These are phyloP conservation scores for Platycnemis pennipes DNA, from an alignment of 2,888 invertebrate species.

Conservation along the genomic window DNA sequence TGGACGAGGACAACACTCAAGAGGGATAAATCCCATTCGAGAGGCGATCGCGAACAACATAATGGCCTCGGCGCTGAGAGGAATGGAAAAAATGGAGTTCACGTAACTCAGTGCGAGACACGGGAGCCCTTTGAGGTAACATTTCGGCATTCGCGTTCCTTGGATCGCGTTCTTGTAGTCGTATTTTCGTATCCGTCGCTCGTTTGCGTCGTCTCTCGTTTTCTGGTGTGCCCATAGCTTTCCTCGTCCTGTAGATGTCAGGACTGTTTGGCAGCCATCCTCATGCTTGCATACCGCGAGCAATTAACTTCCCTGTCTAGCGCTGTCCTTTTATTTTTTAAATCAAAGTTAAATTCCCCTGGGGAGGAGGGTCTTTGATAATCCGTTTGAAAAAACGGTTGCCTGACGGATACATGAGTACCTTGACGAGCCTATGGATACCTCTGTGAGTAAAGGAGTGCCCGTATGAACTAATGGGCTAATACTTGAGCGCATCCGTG, in stretches of 20 bases:
- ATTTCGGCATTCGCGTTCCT: not conserved
- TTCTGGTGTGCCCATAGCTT: too few relatives aligned
- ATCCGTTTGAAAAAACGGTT: too few relatives aligned
- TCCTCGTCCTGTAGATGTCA: not conserved
- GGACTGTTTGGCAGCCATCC: not conserved
- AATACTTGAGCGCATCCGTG: too few relatives aligned
- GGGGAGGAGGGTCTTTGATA: too few relatives aligned
- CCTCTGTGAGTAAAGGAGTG: too few relatives aligned
- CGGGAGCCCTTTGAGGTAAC: not conserved
- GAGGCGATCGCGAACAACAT: not conserved
- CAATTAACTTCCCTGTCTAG: not conserved
- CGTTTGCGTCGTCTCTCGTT: too few relatives aligned
- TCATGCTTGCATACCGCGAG: not conserved
- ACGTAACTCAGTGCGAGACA: not conserved
- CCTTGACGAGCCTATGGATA: too few relatives aligned
- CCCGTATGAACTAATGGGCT: too few relatives aligned
- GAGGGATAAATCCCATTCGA: not conserved
- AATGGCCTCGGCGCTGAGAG: not conserved
- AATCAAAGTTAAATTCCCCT: not conserved
- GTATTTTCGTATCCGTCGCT: not conserved
- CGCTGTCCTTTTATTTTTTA: not conserved
- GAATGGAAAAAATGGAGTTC: not conserved
- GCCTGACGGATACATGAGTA: too few relatives aligned
- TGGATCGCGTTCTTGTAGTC: not conserved
- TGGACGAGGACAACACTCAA: not conserved